Evolutionary conservation across 2,797 vertebrate genomes (phyloP).

Genomic region (Hydrocynus forskahlii): DNA sequence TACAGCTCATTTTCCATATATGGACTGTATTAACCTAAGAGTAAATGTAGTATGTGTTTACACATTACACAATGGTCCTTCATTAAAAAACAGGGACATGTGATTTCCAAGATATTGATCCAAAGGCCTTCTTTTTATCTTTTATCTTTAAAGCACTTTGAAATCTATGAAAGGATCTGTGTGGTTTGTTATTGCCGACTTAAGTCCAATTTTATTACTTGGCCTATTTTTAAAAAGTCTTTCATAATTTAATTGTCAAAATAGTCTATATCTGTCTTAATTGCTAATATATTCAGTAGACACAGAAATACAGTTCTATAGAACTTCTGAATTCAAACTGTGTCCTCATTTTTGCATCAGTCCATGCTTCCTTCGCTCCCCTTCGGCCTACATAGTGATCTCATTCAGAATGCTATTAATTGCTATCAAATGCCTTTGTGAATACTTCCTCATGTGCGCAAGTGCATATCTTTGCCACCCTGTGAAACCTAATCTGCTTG

Average conservation of each 20-base stretch:
- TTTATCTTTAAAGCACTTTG: neutral
- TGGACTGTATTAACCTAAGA: too few relatives aligned
- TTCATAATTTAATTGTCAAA: too few relatives aligned
- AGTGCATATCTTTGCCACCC: constrained; percentile 29
- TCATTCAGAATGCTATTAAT: constrained; percentile 54
- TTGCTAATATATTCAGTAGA: neutral
- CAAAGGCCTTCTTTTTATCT: neutral
- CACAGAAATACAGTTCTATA: neutral
- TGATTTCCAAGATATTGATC: neutral
- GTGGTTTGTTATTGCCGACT: neutral
- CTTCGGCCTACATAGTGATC: constrained; percentile 14
- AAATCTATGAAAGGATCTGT: too few relatives aligned
- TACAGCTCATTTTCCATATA: too few relatives aligned
- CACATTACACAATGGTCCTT: too few relatives aligned
- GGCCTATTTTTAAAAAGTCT: neutral
- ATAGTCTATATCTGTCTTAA: neutral
- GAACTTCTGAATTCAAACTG: constrained; percentile 37
- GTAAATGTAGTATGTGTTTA: too few relatives aligned
- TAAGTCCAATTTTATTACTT: neutral
- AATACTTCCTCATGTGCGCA: constrained; percentile 37
- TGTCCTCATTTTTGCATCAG: constrained; percentile 41
- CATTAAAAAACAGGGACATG: neutral
- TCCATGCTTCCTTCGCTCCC: neutral
- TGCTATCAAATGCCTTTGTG: constrained; percentile 53
- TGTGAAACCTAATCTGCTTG: constrained; percentile 42